Evolutionary conservation across 2,888 invertebrate genomes (phyloP).

Genomic region (Meloe dianella): DNA sequence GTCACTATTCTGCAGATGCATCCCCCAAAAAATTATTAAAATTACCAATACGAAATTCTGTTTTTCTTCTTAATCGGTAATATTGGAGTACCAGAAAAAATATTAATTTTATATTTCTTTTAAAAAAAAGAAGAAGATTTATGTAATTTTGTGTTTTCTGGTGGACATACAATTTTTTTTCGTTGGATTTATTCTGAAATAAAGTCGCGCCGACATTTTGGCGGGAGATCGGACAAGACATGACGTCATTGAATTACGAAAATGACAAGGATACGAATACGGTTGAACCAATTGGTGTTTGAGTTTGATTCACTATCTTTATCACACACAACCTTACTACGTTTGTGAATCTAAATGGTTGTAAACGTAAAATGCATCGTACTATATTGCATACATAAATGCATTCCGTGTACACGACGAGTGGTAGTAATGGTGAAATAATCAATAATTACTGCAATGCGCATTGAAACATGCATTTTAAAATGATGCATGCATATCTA

Average conservation of each 20-base stretch:
- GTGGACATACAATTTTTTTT: no score
- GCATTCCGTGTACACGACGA: background rate
- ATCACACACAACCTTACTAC: background rate
- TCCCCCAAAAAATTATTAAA: no score
- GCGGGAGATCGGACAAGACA: slow-evolving; percentile 36
- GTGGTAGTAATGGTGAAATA: background rate
- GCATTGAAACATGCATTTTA: background rate
- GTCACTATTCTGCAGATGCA: no score
- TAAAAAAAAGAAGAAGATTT: no score
- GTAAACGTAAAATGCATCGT: slow-evolving; percentile 2
- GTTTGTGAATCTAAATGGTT: background rate
- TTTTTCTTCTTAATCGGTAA: no score
- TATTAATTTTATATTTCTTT: no score
- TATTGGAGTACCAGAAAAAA: no score
- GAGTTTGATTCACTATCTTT: slow-evolving; percentile 19
- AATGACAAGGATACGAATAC: slow-evolving; percentile 32
- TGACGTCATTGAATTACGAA: slow-evolving; percentile 36
- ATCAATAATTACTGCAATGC: slow-evolving; percentile 1
- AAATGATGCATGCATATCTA: no score
- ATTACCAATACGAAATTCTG: no score
- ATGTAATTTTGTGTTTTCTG: no score
- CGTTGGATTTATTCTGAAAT: no score
- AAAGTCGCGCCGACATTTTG: slow-evolving; percentile 27
- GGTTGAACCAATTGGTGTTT: slow-evolving; percentile 27
- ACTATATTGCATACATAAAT: slow-evolving; percentile 1